Conservation (phyloP, 2,888 invertebrate species). For the Zele albiditarsus region DNA sequence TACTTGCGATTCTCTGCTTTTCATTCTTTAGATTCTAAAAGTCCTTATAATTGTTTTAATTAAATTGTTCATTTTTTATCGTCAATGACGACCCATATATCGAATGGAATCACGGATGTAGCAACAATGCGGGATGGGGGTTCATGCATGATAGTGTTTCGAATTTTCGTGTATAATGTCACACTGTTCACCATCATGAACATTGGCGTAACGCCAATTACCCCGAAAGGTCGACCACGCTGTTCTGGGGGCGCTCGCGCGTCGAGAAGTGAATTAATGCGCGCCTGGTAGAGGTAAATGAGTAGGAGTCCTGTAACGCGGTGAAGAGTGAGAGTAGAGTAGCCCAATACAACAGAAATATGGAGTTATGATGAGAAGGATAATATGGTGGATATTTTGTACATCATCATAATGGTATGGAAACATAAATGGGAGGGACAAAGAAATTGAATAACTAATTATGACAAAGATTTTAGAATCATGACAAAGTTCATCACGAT, state of each 20-base stretch:
- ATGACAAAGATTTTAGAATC: background rate
- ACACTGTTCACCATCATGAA: slow-evolving; percentile 52
- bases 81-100: background rate
- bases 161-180: slow-evolving; percentile 16
- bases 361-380: slow-evolving; percentile 41
- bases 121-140: background rate
- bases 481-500: too few relatives aligned
- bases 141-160: slow-evolving; percentile 5
- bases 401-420: background rate
- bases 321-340: slow-evolving; percentile 9
- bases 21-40: background rate
- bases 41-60: background rate
- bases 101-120: background rate
- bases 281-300: slow-evolving; percentile 29
- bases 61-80: background rate
- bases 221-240: slow-evolving; percentile 60
- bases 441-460: slow-evolving; percentile 15
- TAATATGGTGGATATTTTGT: background rate
- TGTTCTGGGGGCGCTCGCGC: slow-evolving; percentile 59
- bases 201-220: slow-evolving; percentile 63
- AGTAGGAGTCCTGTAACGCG: slow-evolving; percentile 18
- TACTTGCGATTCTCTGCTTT: background rate
- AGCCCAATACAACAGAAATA: slow-evolving; percentile 30
- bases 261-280: slow-evolving; percentile 59
- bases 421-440: background rate